These are phyloP conservation scores for Pterocles orientalis DNA, from an alignment of 2,113 vertebrate genomes.

Conservation along the genomic window DNA sequence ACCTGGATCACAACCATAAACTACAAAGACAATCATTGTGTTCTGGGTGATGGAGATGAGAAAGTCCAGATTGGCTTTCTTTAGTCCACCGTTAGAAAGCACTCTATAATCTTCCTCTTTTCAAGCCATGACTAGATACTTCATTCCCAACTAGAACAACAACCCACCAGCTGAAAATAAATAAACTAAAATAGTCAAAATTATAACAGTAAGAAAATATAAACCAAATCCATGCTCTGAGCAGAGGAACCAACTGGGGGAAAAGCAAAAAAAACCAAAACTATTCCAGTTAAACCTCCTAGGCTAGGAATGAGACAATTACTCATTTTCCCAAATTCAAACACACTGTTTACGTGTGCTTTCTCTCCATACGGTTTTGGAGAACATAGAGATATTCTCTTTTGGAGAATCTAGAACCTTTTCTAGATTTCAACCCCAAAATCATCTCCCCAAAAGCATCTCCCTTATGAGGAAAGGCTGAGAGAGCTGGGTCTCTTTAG, in stretches of 20 bases:
- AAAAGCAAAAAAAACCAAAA: not conserved
- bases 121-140: not conserved
- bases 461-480: too few relatives aligned
- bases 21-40: not conserved
- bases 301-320: not conserved
- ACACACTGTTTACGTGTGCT: not conserved
- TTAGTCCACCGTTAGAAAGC: not conserved
- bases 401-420: not conserved
- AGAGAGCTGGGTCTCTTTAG: too few relatives aligned
- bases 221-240: not conserved
- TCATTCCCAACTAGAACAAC: not conserved
- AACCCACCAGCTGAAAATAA: not conserved
- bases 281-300: not conserved
- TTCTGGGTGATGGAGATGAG: not conserved
- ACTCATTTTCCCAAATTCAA: not conserved
- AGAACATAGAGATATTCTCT: not conserved
- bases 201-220: not conserved
- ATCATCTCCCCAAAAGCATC: too few relatives aligned
- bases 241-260: not conserved
- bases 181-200: not conserved
- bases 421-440: not conserved
- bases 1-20: not conserved
- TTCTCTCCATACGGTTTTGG: not conserved
- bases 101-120: not conserved
- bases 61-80: not conserved